A percentile compares a stretch with the other conserved stretches of the same genome.
Evolutionary conservation across 1,140 invertebrate genomes (phyloP).

Genomic region (Planococcus citri): DNA sequence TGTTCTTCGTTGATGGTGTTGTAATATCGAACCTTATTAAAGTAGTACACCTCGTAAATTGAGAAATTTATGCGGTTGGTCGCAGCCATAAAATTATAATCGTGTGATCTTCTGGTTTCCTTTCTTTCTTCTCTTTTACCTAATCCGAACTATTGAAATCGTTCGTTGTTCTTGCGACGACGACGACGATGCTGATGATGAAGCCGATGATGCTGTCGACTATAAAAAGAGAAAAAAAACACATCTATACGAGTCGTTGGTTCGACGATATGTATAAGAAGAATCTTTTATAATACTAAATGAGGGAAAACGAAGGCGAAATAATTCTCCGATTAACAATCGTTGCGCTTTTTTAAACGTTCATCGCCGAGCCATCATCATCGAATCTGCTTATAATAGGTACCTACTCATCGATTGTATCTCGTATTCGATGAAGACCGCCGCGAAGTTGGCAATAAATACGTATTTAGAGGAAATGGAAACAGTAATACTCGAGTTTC

Average conservation of each 20-base stretch:
- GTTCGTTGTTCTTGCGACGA: too few species aligned
- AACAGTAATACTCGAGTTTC: neutral
- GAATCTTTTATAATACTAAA: neutral
- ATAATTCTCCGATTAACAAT: conserved; percentile 2
- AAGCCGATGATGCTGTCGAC: neutral
- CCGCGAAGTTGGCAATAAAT: conserved; percentile 6
- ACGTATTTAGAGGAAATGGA: neutral
- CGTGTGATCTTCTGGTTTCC: conserved; percentile 17
- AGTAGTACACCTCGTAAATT: conserved; percentile 16
- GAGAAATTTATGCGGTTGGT: conserved; percentile 19
- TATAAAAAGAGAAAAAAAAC: too few species aligned
- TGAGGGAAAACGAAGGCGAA: neutral
- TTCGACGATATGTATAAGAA: too few species aligned
- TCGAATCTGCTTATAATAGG: neutral
- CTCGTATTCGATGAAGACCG: neutral
- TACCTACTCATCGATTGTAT: neutral
- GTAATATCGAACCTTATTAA: conserved; percentile 14
- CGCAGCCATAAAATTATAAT: conserved; percentile 16
- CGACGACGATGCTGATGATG: too few species aligned
- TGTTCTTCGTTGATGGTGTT: too few species aligned
- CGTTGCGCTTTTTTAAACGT: conserved; percentile 1
- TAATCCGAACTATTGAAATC: neutral
- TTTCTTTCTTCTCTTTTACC: too few species aligned
- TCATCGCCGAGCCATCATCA: too few species aligned
- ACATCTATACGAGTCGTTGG: too few species aligned